A percentile compares a stretch with the other conserved stretches of the same genome.
phyloP scores from a whole-genome alignment of 2,113 vertebrate species.

The Polypterus bichir region DNA sequence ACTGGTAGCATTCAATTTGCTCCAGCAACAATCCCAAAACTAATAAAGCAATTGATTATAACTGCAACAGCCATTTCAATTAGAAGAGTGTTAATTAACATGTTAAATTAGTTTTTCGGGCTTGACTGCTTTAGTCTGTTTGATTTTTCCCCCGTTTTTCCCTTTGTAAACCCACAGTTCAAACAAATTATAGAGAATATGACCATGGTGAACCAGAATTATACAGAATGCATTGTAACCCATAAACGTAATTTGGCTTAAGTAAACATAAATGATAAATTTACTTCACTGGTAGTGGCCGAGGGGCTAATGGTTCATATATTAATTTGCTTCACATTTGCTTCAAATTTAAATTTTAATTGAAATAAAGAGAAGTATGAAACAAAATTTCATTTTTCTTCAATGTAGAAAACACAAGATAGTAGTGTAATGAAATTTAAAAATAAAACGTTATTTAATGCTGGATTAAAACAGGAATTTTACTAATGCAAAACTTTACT shows the following conservation, averaged over 20 bases:
- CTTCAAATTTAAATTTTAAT: too few species aligned
- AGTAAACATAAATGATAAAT: conserved; percentile 16
- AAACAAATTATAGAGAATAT: too few species aligned
- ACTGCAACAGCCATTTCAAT: conserved; percentile 66
- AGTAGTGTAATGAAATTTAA: too few species aligned
- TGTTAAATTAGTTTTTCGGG: conserved; percentile 37
- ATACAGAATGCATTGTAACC: conserved; percentile 23
- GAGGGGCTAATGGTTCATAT: conserved; percentile 16
- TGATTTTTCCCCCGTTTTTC: conserved; percentile 33
- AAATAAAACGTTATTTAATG: too few species aligned
- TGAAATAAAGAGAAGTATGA: too few species aligned
- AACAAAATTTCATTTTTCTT: too few species aligned
- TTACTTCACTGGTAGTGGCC: conserved; percentile 7
- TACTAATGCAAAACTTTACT: too few species aligned
- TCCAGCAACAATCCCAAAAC: conserved; percentile 48
- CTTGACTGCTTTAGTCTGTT: conserved; percentile 60
- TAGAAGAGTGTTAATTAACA: conserved; percentile 72
- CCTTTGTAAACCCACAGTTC: too few species aligned
- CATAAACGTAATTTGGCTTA: conserved; percentile 19
- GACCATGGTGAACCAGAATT: too few species aligned
- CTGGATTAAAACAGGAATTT: too few species aligned
- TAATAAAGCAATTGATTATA: conserved; percentile 76
- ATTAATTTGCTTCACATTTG: too few species aligned
- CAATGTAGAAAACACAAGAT: too few species aligned
- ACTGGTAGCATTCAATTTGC: conserved; percentile 69